Evolutionary conservation across 2,113 vertebrate genomes (phyloP), one percentile per base, ranked within the genome.

Genomic region (Serilophus lunatus): DNA sequence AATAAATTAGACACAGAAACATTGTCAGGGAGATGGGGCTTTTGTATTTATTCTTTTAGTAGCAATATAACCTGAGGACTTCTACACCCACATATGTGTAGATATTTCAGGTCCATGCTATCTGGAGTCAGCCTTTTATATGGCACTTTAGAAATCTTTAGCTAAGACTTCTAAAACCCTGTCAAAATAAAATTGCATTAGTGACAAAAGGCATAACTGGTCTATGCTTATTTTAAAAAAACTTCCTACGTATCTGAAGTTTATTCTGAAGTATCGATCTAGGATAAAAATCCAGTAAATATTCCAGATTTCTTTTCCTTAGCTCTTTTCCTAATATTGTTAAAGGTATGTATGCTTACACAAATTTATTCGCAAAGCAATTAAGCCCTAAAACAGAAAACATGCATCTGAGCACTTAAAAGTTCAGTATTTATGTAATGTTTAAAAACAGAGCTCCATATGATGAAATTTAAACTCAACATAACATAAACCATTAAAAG

Each of bases 341-440:
- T 44, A 77, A 74, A 74, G 15, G 8, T 47, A 2, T 28, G 59
- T 25, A 28, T 50, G 23, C 33, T 80, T 45, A 78, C 8, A 51
- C 4, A 83, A 10, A 65, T 36, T 44, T 75, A 88, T 50, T 47
- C 53, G n/a, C 25, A 90, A 12, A 61, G 33, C 14, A 69, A 42
- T 53, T 65, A 90, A 86, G 45, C 72, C 20, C 36, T 79, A 79
- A 83, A 88, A 22, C 29, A 65, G 51, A 79, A 95, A 89, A 63
- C 11, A 82, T 53, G 26, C 50, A 85, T 59, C 23, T 76, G 35
- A 95, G 17, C 61, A 83, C 50, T 70, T 68, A 56, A 53, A 0
- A 72, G 23, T 79, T 80, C 66, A 35, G 11, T 45, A 61, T 64
- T 77, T 74, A 50, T 3, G 5, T 2, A 89, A 69, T 23, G 5